Evolutionary conservation across 2,888 invertebrate genomes (phyloP), one percentile per base, ranked within the genome.

Genomic region (Allacma fusca): DNA sequence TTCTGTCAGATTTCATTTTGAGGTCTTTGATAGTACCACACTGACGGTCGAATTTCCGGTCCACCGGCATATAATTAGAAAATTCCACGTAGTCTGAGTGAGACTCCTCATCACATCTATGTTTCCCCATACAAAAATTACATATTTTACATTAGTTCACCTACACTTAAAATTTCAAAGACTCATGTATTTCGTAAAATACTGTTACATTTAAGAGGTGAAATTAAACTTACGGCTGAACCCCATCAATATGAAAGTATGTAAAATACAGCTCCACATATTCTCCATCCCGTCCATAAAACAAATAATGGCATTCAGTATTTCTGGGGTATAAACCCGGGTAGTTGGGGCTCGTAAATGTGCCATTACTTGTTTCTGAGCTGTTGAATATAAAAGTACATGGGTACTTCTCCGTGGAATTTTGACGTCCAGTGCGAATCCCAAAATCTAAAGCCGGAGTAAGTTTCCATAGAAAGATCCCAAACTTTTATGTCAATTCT

Each of bases 61-160:
- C 98, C 83, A 92, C 91, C 80, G 94, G 91, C 90, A 94, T 91
- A 86, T 93, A 96, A 89, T 98, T 98, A 68, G 97, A 97, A 88
- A 98, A 96, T 87, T 97, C 95, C 74, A 98, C 94, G 87, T 93
- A 97, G 88, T 98, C 98, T 86, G 97, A 97, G 64, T 95, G 94
- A 1, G 96, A 94, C 68, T 91, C 91, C 78, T 94, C 93, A 85
- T 94, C 94, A 86, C 98, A 98, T 82, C 97, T 98, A 50, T 50
- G 19, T 50, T 40, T 13, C 5, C 13, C 5, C 40, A 40, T 40
- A 40, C 40, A 40, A 9, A n/a, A n/a, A n/a, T n/a, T n/a, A n/a
- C n/a, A n/a, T n/a, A n/a, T n/a, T n/a, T n/a, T n/a, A n/a, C n/a
- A n/a, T n/a, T n/a, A n/a, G n/a, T n/a, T n/a, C n/a, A n/a, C n/a